Evolutionary conservation across 2,888 invertebrate genomes (phyloP).

Genomic region (Itoplectis maculator): DNA sequence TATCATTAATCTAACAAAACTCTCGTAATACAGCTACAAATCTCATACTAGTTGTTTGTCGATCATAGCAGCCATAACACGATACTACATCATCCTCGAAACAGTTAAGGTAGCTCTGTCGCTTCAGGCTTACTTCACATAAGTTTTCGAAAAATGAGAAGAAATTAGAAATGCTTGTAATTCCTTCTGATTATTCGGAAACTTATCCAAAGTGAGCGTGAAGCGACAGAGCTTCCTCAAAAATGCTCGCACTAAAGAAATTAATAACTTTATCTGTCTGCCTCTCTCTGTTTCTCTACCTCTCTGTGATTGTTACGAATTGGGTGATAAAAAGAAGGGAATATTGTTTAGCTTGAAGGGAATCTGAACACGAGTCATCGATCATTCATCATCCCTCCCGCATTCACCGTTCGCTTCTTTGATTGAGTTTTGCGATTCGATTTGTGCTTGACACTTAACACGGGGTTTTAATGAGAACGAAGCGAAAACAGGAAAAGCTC

Average conservation of each 20-base stretch:
- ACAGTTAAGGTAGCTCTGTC: too few species aligned
- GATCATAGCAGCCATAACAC: conserved; percentile 70
- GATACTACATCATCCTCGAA: conserved; percentile 62
- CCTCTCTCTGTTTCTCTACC: conserved; percentile 6
- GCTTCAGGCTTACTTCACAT: too few species aligned
- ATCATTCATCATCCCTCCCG: conserved; percentile 70
- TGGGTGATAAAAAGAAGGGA: conserved; percentile 43
- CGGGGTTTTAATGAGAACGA: neutral
- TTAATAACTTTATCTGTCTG: conserved; percentile 37
- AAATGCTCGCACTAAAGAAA: conserved; percentile 30
- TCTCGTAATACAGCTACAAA: conserved; percentile 63
- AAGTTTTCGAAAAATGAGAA: too few species aligned
- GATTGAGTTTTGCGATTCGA: conserved; percentile 76
- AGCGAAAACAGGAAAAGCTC: neutral
- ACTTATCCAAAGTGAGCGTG: too few species aligned
- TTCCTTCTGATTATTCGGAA: too few species aligned
- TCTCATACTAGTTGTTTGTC: conserved; percentile 70
- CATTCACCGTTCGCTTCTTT: conserved; percentile 77
- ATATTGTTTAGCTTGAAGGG: conserved; percentile 57
- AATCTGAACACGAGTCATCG: conserved; percentile 68
- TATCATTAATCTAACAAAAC: conserved; percentile 54
- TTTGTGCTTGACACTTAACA: conserved; percentile 34
- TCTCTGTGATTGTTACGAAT: conserved; percentile 43
- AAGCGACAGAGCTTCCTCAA: too few species aligned
- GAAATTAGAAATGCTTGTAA: too few species aligned